phyloP scores from a whole-genome alignment of 2,113 vertebrate species.

The Zingel zingel region DNA sequence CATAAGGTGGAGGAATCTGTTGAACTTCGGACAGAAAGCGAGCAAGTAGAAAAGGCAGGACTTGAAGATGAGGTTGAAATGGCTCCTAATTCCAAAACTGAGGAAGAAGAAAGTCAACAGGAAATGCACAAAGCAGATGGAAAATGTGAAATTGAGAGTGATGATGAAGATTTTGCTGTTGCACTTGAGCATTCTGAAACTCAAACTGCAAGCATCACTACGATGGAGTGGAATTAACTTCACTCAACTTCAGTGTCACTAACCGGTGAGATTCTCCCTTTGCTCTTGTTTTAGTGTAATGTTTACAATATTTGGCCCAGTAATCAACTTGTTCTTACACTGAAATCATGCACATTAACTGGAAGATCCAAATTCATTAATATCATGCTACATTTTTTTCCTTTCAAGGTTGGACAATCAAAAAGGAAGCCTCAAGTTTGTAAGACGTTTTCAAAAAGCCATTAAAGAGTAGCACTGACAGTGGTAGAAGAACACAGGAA shows the following conservation, averaged over 20 bases:
- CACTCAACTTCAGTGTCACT: too few species aligned
- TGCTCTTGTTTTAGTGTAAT: not conserved
- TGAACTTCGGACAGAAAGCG: not conserved
- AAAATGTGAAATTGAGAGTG: slow-evolving; percentile 49
- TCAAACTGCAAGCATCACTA: not conserved
- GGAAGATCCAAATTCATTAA: not conserved
- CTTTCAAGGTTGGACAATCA: slow-evolving; percentile 47
- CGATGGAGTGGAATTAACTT: slow-evolving; percentile 39
- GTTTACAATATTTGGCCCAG: not conserved
- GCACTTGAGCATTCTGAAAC: slow-evolving; percentile 58
- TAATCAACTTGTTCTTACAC: not conserved
- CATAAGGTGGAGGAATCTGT: slow-evolving; percentile 15
- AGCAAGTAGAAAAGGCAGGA: not conserved
- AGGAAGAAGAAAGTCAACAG: slow-evolving; percentile 21
- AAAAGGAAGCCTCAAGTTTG: slow-evolving; percentile 18
- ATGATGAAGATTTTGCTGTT: slow-evolving; percentile 67
- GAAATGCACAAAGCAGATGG: not conserved
- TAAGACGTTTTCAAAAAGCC: slow-evolving; percentile 22
- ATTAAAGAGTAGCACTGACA: not conserved
- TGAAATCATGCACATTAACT: not conserved
- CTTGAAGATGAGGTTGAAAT: not conserved
- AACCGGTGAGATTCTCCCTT: slow-evolving; percentile 28
- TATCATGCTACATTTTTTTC: not conserved
- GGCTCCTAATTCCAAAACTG: not conserved
- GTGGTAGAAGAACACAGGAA: slow-evolving; percentile 1